Conservation (phyloP, 2,113 vertebrate genomes). For the Myrmecophaga tridactyla region DNA sequence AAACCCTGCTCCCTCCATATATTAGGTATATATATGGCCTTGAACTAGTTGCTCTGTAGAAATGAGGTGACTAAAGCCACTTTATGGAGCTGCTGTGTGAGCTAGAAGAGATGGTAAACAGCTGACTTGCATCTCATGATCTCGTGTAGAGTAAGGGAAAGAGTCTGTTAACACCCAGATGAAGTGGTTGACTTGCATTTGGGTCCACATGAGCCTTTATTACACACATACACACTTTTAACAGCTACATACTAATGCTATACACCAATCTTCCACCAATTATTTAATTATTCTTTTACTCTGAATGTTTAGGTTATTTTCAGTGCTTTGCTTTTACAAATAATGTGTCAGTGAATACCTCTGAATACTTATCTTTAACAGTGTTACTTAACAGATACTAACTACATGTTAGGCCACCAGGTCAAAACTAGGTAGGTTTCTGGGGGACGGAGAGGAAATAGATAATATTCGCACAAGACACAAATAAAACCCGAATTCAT, state of each 20-base stretch:
- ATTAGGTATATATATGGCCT: not conserved
- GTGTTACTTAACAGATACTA: not conserved
- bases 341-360: not conserved
- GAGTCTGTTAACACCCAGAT: not conserved
- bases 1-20: not conserved
- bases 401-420: not conserved
- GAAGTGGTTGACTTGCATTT: not conserved
- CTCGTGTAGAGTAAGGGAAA: not conserved
- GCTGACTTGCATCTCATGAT: not conserved
- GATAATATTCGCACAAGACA: not conserved
- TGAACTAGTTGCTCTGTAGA: not conserved
- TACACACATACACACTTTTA: not conserved
- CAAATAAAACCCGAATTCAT: not conserved
- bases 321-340: not conserved
- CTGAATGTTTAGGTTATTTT: not conserved
- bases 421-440: not conserved
- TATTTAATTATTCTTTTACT: constrained; percentile 12
- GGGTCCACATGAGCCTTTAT: not conserved
- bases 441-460: rapidly evolving
- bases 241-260: not conserved
- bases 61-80: not conserved
- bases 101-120: not conserved
- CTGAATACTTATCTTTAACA: not conserved
- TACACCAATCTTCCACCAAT: not conserved
- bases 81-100: not conserved